Conservation (phyloP, 2,888 invertebrate species). For the Elysia crispata region DNA sequence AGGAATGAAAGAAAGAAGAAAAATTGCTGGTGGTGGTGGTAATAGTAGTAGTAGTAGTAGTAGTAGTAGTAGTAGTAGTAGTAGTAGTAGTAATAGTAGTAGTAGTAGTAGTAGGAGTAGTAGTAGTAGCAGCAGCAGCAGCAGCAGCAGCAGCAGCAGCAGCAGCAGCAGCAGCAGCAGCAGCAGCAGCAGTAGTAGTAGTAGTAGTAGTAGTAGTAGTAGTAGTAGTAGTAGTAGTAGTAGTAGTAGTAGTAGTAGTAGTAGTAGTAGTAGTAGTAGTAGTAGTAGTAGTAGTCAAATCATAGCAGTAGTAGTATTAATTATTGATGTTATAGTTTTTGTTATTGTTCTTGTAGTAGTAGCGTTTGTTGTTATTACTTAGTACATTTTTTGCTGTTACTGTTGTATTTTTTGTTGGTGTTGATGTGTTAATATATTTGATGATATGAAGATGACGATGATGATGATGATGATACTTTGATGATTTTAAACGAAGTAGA, state of each 20-base stretch:
- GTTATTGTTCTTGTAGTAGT: no score
- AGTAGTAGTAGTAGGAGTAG: constrained; percentile 27
- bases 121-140: constrained; percentile 27
- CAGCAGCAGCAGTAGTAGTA: constrained; percentile 3
- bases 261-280: constrained; percentile 20
- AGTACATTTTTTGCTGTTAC: no score
- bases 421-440: no score
- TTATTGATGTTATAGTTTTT: neutral
- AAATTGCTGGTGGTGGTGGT: neutral
- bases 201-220: constrained; percentile 28
- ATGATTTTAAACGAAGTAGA: no score
- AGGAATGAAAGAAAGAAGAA: neutral
- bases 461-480: no score
- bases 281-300: neutral
- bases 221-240: constrained; percentile 34
- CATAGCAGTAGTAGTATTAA: no score
- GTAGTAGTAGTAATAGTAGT: constrained; percentile 14
- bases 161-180: constrained; percentile 24
- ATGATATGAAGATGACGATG: no score
- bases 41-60: constrained; percentile 16
- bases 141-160: constrained; percentile 31
- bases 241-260: constrained; percentile 23
- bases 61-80: constrained; percentile 29
- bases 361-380: neutral
- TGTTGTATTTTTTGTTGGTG: no score